Conservation (phyloP, 2,113 vertebrate genomes). For the Oryzias celebensis region DNA sequence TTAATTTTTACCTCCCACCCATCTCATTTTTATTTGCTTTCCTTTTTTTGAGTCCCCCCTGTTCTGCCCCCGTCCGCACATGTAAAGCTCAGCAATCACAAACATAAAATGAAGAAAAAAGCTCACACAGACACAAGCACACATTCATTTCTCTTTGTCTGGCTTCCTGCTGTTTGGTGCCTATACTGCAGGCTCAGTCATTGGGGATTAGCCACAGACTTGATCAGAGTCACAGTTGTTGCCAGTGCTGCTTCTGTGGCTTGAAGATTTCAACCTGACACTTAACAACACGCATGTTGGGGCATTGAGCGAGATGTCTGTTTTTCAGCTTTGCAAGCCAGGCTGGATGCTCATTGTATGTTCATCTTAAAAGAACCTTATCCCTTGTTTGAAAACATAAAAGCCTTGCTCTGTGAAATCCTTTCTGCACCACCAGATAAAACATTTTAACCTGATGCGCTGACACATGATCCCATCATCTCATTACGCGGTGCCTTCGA, state of each 20-base stretch:
- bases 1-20: conserved; percentile 31
- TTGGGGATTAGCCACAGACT: conserved; percentile 69
- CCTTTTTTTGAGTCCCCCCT: conserved; percentile 48
- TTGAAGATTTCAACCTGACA: conserved; percentile 62
- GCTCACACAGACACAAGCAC: conserved; percentile 3
- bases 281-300: conserved; percentile 63
- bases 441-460: conserved; percentile 21
- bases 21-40: conserved; percentile 34
- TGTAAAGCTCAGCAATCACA: conserved; percentile 34
- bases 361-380: conserved; percentile 6
- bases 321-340: conserved; percentile 31
- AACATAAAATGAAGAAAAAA: conserved; percentile 13
- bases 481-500: conserved; percentile 23
- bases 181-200: conserved; percentile 58
- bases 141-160: conserved; percentile 2
- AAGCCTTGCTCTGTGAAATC: conserved; percentile 4
- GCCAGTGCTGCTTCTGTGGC: conserved; percentile 55
- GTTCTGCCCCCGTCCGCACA: conserved; percentile 36
- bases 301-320: conserved; percentile 43
- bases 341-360: conserved; percentile 24
- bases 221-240: conserved; percentile 65
- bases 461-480: conserved; percentile 23
- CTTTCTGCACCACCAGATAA: conserved; percentile 15
- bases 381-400: conserved; percentile 11
- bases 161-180: conserved; percentile 45